Base-by-base conservation (phyloP, 1,140 invertebrate genomes). In the Rhyacophila brunnea region DNA sequence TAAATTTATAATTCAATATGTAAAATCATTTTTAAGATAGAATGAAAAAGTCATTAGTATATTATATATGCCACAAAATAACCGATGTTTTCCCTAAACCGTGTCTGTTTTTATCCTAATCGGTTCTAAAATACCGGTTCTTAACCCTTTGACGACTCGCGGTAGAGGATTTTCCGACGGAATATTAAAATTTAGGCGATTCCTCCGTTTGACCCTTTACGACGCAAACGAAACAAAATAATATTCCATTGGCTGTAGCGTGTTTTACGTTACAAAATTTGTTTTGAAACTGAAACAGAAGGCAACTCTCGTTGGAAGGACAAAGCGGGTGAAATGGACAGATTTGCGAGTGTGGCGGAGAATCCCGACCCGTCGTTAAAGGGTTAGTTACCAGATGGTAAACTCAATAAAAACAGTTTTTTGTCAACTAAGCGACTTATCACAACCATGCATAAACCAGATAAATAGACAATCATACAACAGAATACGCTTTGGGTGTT, bases 301-400 rank as follows among this genome's bases (percentile, higher is more conserved):
- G 51, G 40, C 42, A 45, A 13, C 13, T 44, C 36, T 43, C 54
- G 52, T 59, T 46, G 50, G 46, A 58, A 49, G 55, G 49, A 18
- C 17, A 36, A 58, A 63, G 49, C 49, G 47, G 58, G 54, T 47
- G 55, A 58, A 55, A 19, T 51, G 45, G 53, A 35, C 36, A 43
- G 42, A 54, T 14, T 50, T 32, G 42, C 13, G 17, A 40, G 23
- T 47, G 59, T 43, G 55, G 50, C 59, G 50, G 63, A 59, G 53
- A 51, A 35, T 58, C 43, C 48, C 63, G 59, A 52, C 56, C 63
- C 59, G 63, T 62, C 63, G 63, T 62, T 59, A 62, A 61, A 65
- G 63, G 59, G 63, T 65, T 62, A 62, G 63, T 62, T 62, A 62
- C 59, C 63, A 61, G 50, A 62, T 53, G 62, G 62, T 65, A 65